A percentile compares a stretch with the other conserved stretches of the same genome.
These are phyloP conservation scores for Oligia strigilis DNA, from an alignment of 2,888 invertebrate species.

Conservation along the genomic window DNA sequence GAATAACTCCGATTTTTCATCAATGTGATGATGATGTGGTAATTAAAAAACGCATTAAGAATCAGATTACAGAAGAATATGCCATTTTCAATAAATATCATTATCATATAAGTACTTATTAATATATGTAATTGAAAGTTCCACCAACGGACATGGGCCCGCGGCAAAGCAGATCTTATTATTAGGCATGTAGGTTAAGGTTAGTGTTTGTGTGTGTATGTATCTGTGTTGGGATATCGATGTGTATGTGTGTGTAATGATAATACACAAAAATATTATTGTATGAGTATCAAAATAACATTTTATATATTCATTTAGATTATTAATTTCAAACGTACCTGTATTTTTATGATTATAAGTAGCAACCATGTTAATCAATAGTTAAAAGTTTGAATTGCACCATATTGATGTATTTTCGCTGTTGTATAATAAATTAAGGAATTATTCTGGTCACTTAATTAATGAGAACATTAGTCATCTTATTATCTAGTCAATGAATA, in stretches of 20 bases:
- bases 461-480: background rate
- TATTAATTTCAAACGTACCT: background rate
- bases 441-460: background rate
- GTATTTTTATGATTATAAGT: background rate
- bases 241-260: slow-evolving; percentile 2
- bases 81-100: background rate
- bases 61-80: background rate
- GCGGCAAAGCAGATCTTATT: background rate
- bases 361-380: background rate
- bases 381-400: background rate
- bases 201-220: background rate
- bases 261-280: slow-evolving; percentile 1
- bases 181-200: background rate
- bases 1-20: background rate
- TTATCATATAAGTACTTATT: background rate
- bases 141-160: background rate
- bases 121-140: background rate
- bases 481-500: slow-evolving; percentile 25
- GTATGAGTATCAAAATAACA: background rate
- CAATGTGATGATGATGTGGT: background rate
- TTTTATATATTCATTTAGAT: background rate
- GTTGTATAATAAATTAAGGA: slow-evolving; percentile 6
- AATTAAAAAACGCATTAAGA: background rate
- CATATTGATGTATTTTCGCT: slow-evolving; percentile 12
- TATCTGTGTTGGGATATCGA: background rate